These are phyloP conservation scores for Pyralis farinalis DNA, from an alignment of 2,888 invertebrate species.

Conservation along the genomic window DNA sequence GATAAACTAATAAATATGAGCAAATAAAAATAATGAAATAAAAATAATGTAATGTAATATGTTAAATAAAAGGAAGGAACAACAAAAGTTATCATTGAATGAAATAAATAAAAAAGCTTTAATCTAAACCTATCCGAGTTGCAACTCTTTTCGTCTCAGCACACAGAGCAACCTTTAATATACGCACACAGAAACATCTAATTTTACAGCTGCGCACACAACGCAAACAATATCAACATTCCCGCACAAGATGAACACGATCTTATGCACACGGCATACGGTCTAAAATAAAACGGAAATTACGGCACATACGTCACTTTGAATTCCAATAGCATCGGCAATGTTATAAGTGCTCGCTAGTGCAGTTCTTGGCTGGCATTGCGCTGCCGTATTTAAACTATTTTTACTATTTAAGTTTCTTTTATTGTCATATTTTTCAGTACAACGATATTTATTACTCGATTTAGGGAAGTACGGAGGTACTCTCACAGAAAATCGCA, in stretches of 20 bases:
- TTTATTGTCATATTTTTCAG: too few relatives aligned
- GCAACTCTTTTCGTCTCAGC: constrained; percentile 38
- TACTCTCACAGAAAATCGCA: too few relatives aligned
- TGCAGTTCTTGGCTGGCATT: neutral
- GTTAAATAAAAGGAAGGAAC: too few relatives aligned
- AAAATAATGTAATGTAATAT: too few relatives aligned
- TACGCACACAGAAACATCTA: constrained; percentile 52
- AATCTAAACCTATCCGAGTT: constrained; percentile 33
- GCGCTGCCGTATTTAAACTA: neutral
- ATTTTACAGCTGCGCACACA: constrained; percentile 52
- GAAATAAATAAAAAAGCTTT: neutral
- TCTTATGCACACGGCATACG: constrained; percentile 15
- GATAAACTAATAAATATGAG: too few relatives aligned
- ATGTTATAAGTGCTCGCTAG: constrained; percentile 21
- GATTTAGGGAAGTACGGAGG: too few relatives aligned
- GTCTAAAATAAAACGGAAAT: constrained; percentile 16
- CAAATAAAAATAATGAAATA: too few relatives aligned
- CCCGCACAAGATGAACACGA: constrained; percentile 7
- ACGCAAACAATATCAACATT: constrained; percentile 3
- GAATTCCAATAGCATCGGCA: constrained; percentile 19
- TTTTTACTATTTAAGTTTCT: too few relatives aligned
- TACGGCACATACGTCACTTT: constrained; percentile 20
- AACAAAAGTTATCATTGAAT: too few relatives aligned
- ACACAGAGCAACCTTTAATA: constrained; percentile 54
- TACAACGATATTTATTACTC: too few relatives aligned